Base-by-base conservation (phyloP, 2,113 vertebrate genomes). In the Megalops atlanticus region DNA sequence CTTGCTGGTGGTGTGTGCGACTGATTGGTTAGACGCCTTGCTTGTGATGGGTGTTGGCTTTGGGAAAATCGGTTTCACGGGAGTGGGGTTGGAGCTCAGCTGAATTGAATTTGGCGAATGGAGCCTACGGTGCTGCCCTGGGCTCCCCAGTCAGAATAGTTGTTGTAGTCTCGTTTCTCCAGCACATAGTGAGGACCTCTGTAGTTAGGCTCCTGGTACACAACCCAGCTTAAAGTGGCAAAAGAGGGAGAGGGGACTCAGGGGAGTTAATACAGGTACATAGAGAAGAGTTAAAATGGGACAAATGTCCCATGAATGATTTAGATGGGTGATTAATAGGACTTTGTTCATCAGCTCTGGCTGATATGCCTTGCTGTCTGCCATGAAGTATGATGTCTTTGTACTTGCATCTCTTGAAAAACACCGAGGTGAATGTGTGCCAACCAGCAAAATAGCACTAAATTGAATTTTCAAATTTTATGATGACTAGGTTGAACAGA, bases 141-240 rank as follows among this genome's bases (percentile, higher is more conserved):
- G 76, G 92, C 92, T 31, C 91, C 91, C 92, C 94, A 95, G 86
- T 94, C 93, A 0, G 91, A 90, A 85, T 88, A 92, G 87, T 89
- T 94, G 87, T 92, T 94, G 85, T 88, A 95, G 47, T 95, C 93
- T 0, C 86, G 86, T 74, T 91, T 94, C 86, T 94, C 93, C 86
- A 95, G 88, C 81, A 93, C 33, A 83, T 93, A 94, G 52, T 94
- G 93, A 36, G 90, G 79, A 6, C 94, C 93, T 78, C 90, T 91
- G 92, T 92, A 95, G 91, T 95, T 93, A 0, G 93, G 92, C 80
- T 95, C 94, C 89, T 94, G 93, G 72, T 94, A 94, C 18, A 91
- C 85, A 52, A 91, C 93, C 94, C 94, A 95, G 52, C 94, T 95
- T 76, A 8, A 64, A 21, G 16, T 18, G 35, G 21, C 1, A 33